Evolutionary conservation across 1,140 invertebrate genomes (phyloP), one percentile per base, ranked within the genome.

Genomic region (Ostrea denselamellosa): DNA sequence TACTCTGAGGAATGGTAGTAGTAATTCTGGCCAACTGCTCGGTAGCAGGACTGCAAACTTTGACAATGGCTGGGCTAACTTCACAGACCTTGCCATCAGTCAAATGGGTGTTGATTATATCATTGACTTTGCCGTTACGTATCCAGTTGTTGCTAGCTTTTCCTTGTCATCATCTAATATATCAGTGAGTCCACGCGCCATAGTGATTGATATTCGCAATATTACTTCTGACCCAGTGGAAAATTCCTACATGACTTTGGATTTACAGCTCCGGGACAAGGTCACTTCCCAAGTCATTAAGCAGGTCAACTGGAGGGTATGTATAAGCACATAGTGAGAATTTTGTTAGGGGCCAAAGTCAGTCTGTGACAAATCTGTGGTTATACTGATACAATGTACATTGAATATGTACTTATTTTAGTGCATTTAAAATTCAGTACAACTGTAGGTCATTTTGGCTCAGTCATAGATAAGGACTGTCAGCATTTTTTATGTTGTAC

Each of bases 31-130:
- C 17, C 68, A 44, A 1, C 82, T 93, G 7, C 34, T 77, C 8
- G 92, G 92, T 8, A 89, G 71, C n/a, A 90, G 87, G 0, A 91
- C 85, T 8, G 85, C 91, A 0, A 82, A 86, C 28, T 92, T 91
- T 82, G 71, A 89, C 12, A 88, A 92, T 83, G 92, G 92, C n/a
- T 91, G 90, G 89, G 92, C 92, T 14, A 90, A 92, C 83, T 93
- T 93, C 83, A 90, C 90, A 0, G 90, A 88, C 58, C 85, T 93
- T n/a, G 25, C 53, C 34, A 90, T 93, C 10, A 88, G 86, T 53
- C 89, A 90, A 22, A 58, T 83, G 8, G 92, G 92, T 0, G 71
- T 83, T 17, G 90, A 88, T 56, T 93, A 91, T 88, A 86, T 89
- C 19, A 53, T 93, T 2, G 87, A 90, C 44, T 93, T 93, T 71